A percentile compares a stretch with the other conserved stretches of the same genome.
These are phyloP conservation scores for Sphaeridia pumilis DNA, from an alignment of 2,888 invertebrate genomes.

Conservation along the genomic window DNA sequence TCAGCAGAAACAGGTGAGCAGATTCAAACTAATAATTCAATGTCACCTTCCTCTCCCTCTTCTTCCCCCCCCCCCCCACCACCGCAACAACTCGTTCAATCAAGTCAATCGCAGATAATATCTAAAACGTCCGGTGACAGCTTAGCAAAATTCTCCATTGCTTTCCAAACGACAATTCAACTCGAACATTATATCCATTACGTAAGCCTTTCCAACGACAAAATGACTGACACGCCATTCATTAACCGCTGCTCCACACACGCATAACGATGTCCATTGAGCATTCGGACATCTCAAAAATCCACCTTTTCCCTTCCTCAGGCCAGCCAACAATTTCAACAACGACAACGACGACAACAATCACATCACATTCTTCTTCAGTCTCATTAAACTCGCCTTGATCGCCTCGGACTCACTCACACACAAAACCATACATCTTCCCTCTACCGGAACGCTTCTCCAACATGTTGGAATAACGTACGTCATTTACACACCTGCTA, in stretches of 20 bases:
- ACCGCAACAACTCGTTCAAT: background rate
- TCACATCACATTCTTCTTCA: no score
- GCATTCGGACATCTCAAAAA: no score
- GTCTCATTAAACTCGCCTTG: no score
- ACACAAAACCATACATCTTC: background rate
- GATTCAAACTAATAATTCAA: background rate
- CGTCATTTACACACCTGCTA: background rate
- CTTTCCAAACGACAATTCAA: background rate
- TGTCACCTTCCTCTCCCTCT: background rate
- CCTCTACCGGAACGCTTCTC: background rate
- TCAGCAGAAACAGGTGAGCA: no score
- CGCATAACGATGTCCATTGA: no score
- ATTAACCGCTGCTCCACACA: no score
- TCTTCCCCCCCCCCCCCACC: no score
- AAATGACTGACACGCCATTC: background rate
- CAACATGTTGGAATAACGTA: background rate
- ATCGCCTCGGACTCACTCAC: no score
- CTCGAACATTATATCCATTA: no score
- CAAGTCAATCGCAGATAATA: background rate
- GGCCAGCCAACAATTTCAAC: no score
- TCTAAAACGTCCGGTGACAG: background rate
- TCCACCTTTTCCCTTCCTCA: no score
- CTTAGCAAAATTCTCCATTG: background rate
- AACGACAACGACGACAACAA: no score
- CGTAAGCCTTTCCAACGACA: background rate